Evolutionary conservation across 2,113 vertebrate species (phyloP).

Genomic region (Brachionichthys hirsutus): DNA sequence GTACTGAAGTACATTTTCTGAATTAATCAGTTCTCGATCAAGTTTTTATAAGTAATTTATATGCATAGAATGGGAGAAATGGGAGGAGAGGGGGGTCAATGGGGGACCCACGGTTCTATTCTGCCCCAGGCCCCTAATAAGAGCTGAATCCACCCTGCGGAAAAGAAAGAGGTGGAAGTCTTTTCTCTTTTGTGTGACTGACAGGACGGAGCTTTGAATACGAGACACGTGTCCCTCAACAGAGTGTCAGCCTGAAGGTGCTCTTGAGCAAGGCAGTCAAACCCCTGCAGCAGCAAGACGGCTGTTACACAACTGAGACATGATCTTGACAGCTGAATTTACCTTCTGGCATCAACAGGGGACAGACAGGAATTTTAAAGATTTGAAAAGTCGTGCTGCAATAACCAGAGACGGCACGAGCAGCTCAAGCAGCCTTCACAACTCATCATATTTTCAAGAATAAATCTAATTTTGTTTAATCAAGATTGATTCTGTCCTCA

Average conservation of each 20-base stretch:
- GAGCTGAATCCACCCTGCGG: no score
- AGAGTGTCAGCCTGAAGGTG: slow-evolving; percentile 1
- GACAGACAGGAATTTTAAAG: background rate
- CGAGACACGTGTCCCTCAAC: background rate
- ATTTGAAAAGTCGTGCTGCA: no score
- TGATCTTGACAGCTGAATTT: slow-evolving; percentile 15
- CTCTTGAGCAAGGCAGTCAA: slow-evolving; percentile 29
- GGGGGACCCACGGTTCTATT: background rate
- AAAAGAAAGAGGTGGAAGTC: no score
- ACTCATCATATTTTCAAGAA: no score
- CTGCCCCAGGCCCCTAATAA: no score
- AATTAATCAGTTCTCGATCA: background rate
- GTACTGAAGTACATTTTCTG: background rate
- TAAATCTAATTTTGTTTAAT: background rate
- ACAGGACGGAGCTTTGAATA: no score
- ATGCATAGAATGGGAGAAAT: background rate
- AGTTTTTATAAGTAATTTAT: background rate
- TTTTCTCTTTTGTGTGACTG: no score
- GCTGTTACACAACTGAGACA: slow-evolving; percentile 21
- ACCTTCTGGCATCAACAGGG: slow-evolving; percentile 11
- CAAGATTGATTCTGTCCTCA: background rate
- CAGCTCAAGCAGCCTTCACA: background rate
- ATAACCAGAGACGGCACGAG: background rate
- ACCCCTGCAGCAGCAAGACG: slow-evolving; percentile 10
- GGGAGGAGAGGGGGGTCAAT: background rate